phyloP scores from a whole-genome alignment of 2,113 vertebrate genomes.

The Vanacampus margaritifer region DNA sequence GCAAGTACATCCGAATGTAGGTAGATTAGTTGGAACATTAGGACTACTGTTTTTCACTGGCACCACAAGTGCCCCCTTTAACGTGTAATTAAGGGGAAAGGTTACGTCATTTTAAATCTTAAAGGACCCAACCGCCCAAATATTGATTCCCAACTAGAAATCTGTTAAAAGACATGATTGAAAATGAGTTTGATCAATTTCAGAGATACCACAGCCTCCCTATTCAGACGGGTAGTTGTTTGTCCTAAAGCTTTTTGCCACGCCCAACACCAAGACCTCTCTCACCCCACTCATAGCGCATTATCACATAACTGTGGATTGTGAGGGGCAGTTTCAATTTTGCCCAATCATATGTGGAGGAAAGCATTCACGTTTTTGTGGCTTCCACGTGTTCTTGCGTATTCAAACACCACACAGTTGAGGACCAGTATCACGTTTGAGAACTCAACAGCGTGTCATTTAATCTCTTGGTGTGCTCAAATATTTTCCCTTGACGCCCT shows the following conservation, averaged over 20 bases:
- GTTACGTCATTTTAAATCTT: neutral
- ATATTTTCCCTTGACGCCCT: neutral
- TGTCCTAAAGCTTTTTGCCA: conserved; percentile 18
- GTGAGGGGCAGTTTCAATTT: neutral
- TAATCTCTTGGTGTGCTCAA: conserved; percentile 12
- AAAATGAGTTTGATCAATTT: too few relatives aligned
- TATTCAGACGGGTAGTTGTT: conserved; percentile 16
- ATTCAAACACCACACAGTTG: neutral
- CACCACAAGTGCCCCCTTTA: neutral
- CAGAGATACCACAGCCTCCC: too few relatives aligned
- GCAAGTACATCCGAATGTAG: neutral
- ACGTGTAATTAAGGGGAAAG: neutral
- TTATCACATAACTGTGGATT: neutral
- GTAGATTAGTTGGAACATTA: neutral
- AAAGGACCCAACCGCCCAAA: neutral
- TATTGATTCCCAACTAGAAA: neutral
- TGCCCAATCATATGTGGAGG: too few relatives aligned
- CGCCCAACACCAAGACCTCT: conserved; percentile 17
- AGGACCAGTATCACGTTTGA: neutral
- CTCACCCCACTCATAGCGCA: neutral
- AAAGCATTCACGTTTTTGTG: neutral
- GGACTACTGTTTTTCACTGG: neutral
- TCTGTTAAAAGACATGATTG: too few relatives aligned
- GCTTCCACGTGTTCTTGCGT: neutral
- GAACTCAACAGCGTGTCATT: conserved; percentile 30